phyloP scores from a whole-genome alignment of 2,797 vertebrate species.

The Schizothorax lantsangensis region DNA sequence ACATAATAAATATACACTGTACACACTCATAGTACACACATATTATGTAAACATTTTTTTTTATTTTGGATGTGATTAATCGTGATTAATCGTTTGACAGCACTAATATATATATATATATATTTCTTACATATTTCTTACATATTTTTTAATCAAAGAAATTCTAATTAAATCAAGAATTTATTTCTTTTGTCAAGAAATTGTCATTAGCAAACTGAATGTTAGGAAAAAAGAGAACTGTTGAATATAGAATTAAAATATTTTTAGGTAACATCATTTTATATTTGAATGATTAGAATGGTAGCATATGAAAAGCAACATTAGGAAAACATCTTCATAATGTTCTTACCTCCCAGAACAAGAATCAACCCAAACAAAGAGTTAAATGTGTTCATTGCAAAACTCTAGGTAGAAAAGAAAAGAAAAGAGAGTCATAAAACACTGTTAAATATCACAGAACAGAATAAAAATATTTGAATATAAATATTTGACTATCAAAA shows the following conservation, averaged over 20 bases:
- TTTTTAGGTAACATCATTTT: not conserved
- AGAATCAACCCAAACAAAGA: slow-evolving; percentile 45
- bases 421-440: not conserved
- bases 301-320: not conserved
- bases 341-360: slow-evolving; percentile 50
- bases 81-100: no score
- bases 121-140: no score
- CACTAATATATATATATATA: no score
- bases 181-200: no score
- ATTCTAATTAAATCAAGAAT: no score
- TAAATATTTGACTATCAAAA: not conserved
- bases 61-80: no score
- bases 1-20: no score
- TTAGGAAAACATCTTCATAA: not conserved
- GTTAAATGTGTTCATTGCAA: slow-evolving; percentile 6
- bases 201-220: no score
- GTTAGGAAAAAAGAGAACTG: no score
- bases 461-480: not conserved
- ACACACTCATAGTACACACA: no score
- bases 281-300: not conserved
- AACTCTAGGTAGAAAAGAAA: slow-evolving; percentile 20
- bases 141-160: no score
- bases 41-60: no score
- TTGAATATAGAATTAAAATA: not conserved
- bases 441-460: not conserved